Evolutionary conservation across 2,888 invertebrate species (phyloP), one percentile per base, ranked within the genome.

Genomic region (Polydrusus cervinus): DNA sequence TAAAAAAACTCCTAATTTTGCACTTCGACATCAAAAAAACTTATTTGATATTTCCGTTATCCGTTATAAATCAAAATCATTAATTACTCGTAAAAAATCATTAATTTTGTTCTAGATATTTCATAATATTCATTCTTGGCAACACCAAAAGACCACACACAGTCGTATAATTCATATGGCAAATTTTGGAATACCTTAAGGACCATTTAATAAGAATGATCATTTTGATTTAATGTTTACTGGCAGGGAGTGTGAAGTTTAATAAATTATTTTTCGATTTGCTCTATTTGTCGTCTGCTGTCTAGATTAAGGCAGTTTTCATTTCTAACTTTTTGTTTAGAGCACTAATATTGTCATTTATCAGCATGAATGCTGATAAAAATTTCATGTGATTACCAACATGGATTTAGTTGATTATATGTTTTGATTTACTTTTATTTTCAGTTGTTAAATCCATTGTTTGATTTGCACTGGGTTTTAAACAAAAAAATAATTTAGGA

Each of bases 201-300:
- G 57, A 10, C 45, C 60, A 57, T 55, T 68, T 55, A 62, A 55
- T 13, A n/a, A 9, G 34, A 49, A 47, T 49, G 64, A 34, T 20
- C 7, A 20, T 53, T 25, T 53, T 53, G 25, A 64, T 30, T 45
- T 49, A 55, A 55, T 62, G 64, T 55, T 72, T 65, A 68, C 61
- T 61, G 51, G 16, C 20, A 20, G 14, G 57, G 49, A 70, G 60
- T 69, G 43, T 51, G 14, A 62, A 43, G 20, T 40, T 45, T 65
- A 38, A 20, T 64, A 76, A 71, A 66, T 53, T 53, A n/a, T 30
- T 0, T 53, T n/a, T 25, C n/a, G 30, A 30, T 53, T 53, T 20
- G 13, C 47, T 53, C n/a, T 53, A 25, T 53, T 53, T 53, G 47
- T 53, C 20, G 51, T 51, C 11, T n/a, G 25, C 30, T 11, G 13